Base-by-base conservation (phyloP, 2,888 invertebrate genomes). In the Drosophila formosana region DNA sequence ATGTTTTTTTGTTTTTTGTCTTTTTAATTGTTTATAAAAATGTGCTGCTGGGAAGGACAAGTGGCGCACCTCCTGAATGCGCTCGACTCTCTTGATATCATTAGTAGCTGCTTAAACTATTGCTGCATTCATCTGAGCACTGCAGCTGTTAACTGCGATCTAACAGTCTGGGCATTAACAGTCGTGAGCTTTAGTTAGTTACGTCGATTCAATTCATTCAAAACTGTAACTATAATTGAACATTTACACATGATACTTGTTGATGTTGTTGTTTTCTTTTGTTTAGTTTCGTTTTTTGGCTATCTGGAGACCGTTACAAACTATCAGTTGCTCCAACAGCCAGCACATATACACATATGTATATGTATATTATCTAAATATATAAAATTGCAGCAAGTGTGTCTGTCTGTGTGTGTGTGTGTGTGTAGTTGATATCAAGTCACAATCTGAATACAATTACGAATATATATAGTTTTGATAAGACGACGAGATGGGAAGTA, bases 11-110 rank as follows among this genome's bases (percentile, higher is more conserved):
- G 6, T 39, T 13, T n/a, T 39, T 49, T 61, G 45, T 56, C 26
- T 37, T 62, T 28, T 52, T 46, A 6, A 66, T 45, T 52, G 43
- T 39, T 62, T 56, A 52, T 46, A 57, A 2, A 18, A 55, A 51
- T 43, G 34, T 58, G 18, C 18, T 30, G 23, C 4, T 25, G 28
- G 2, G 28, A 26, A 9, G 18, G 11, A 11, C 34, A 47, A 23
- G 28, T 30, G 47, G 25, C 26, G 39, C 37, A 41, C 23, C 23
- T 45, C 25, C 46, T 50, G 39, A 34, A 64, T 50, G 39, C n/a
- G 4, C 30, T 28, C 18, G 39, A 34, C 34, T 37, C 39, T 37
- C 3, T n/a, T 52, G 37, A 51, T 53, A 30, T 56, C 55, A 30
- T 26, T 25, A 53, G 30, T 28, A 53, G 30, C 39, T 37, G 34